These are phyloP conservation scores for Drosophila busckii DNA, from an alignment of 1,140 invertebrate genomes.

Conservation along the genomic window DNA sequence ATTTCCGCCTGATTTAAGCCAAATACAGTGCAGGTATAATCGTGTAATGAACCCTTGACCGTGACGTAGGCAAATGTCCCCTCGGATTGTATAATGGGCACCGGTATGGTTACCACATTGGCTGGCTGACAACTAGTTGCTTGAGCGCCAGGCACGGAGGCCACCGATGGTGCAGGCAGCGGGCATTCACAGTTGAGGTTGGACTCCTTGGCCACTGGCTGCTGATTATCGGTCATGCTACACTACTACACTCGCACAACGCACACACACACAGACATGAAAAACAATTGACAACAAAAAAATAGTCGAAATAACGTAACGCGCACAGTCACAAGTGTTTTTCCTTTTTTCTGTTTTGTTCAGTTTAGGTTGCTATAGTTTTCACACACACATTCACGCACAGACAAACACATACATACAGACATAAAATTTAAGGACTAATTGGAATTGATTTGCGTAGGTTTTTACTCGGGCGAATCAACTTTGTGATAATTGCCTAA, in stretches of 20 bases:
- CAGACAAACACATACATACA: not conserved
- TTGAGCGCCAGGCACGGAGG: constrained; percentile 23
- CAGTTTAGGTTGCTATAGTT: constrained; percentile 60
- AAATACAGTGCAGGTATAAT: constrained; percentile 86
- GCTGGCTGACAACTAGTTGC: constrained; percentile 27
- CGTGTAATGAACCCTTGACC: constrained; percentile 88
- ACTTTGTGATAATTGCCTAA: constrained; percentile 78
- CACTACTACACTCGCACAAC: constrained; percentile 23
- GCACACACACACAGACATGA: constrained; percentile 10
- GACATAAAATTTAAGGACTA: not conserved
- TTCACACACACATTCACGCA: constrained; percentile 24
- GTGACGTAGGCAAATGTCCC: constrained; percentile 84
- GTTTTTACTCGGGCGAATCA: constrained; percentile 71
- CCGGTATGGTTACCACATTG: constrained; percentile 75
- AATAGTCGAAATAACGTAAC: not conserved
- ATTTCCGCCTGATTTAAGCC: constrained; percentile 85
- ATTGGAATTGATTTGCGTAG: constrained; percentile 3
- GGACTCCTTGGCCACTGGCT: constrained; percentile 43
- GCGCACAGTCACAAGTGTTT: constrained; percentile 6
- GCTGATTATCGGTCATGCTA: constrained; percentile 63
- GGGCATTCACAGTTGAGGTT: constrained; percentile 47
- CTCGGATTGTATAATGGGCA: constrained; percentile 78
- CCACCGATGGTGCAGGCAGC: constrained; percentile 29
- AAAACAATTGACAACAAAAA: not conserved
- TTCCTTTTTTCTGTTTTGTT: constrained; percentile 15